Percentiles rank a stretch among this genome's conserved stretches.
Evolutionary conservation across 23 tunicate genomes (phyloP).

Genomic region (Trididemnum miniatum): DNA sequence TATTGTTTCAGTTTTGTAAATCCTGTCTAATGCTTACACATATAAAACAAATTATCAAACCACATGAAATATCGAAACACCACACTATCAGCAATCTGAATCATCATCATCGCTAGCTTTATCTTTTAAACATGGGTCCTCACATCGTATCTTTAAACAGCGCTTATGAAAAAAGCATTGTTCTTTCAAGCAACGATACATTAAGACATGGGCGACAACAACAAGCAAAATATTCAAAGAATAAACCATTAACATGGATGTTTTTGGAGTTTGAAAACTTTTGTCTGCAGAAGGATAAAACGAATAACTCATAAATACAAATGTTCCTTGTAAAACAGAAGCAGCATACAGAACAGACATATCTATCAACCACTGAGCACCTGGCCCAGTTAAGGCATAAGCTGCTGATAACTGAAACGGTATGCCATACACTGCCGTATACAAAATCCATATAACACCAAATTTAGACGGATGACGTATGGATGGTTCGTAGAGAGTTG

Average conservation of each 20-base stretch:
- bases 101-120: no score
- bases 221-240: slow-evolving; percentile 14
- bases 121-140: background rate
- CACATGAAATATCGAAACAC: no score
- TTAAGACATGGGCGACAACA: slow-evolving; percentile 19
- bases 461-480: slow-evolving; percentile 49
- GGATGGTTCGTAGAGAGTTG: slow-evolving; percentile 61
- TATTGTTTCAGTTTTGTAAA: no score
- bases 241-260: background rate
- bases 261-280: slow-evolving; percentile 24
- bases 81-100: no score
- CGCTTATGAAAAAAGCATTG: background rate
- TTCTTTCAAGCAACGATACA: slow-evolving; percentile 33
- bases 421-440: slow-evolving; percentile 47
- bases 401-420: slow-evolving; percentile 55
- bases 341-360: slow-evolving; percentile 52
- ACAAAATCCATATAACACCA: slow-evolving; percentile 55
- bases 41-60: no score
- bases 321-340: slow-evolving; percentile 47
- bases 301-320: slow-evolving; percentile 31
- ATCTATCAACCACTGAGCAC: slow-evolving; percentile 49
- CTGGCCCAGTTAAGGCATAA: slow-evolving; percentile 16
- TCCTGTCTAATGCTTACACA: no score
- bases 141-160: background rate
- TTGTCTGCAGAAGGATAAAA: slow-evolving; percentile 31